Evolutionary conservation across 1,140 invertebrate species (phyloP).

Genomic region (Drosophila sp.): DNA sequence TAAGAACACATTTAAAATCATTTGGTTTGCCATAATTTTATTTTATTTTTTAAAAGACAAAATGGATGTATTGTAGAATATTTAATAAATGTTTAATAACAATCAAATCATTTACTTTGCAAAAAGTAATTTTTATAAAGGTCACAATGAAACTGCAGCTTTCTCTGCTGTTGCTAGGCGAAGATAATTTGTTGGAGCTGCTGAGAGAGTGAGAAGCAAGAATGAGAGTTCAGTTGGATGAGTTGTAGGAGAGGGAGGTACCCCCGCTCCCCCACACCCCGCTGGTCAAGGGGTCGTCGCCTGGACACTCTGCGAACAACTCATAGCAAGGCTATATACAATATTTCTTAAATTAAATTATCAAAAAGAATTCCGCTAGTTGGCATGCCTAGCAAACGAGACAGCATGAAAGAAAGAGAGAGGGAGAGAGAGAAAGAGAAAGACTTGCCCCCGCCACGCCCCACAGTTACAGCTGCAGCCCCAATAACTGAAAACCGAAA

Average conservation of each 20-base stretch:
- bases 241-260: neutral
- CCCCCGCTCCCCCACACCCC: too few species aligned
- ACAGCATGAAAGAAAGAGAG: constrained; percentile 24
- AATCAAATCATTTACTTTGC: too few species aligned
- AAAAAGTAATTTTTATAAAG: too few species aligned
- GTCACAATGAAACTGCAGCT: constrained; percentile 9
- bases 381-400: constrained; percentile 69
- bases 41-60: too few species aligned
- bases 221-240: neutral
- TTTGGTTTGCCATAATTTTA: too few species aligned
- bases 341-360: constrained; percentile 82
- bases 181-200: constrained; percentile 19
- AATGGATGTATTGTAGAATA: too few species aligned
- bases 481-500: constrained; percentile 35
- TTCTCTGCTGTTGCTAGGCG: constrained; percentile 62
- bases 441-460: constrained; percentile 41
- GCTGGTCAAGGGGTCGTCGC: constrained; percentile 69
- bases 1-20: too few species aligned
- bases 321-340: constrained; percentile 57
- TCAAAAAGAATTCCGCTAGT: constrained; percentile 82
- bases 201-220: constrained; percentile 3
- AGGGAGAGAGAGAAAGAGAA: too few species aligned
- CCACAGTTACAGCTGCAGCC: constrained; percentile 28
- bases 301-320: constrained; percentile 40
- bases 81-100: too few species aligned